Evolutionary conservation across 2,113 vertebrate species (phyloP), one percentile per base, ranked within the genome.

Genomic region (Scatophagus argus): DNA sequence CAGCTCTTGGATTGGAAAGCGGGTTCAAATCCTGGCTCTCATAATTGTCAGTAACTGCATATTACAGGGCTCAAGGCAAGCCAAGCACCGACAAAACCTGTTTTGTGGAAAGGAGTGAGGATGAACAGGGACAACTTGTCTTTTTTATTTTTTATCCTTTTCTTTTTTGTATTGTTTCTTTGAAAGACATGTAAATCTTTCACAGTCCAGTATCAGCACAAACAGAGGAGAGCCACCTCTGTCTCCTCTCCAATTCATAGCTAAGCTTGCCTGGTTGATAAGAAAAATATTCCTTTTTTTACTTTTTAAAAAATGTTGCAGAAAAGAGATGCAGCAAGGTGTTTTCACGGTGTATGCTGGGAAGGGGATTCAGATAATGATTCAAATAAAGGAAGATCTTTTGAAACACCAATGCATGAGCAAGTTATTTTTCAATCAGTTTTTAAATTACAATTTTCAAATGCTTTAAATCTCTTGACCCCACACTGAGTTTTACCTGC

Each of bases 141-240:
- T 65, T 36, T 21, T 39, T 36, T 17, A 27, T 21, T 49, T 21
- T 39, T 36, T 17, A 27, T 21, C 44, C 6, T 38, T 43, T 23
- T 9, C 44, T 29, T 74, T 72, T 62, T 49, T 1, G 14, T 29
- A 43, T 62, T 4, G 56, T 66, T 73, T 21, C 21, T 60, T 46
- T 13, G 0, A 77, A 81, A 74, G 60, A 78, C 73, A 77, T 67
- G 79, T 69, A 60, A 49, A 80, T 75, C 56, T 38, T 83, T 82
- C 43, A 75, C 85, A 88, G 58, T 64, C 23, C 25, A 38, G 84
- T 67, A 83, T 88, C 83, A 88, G 90, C 91, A 91, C 85, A 93
- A 92, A 70, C 32, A n/a, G 80, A 89, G 85, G 66, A 63, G 70
- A 69, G 13, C 17, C 59, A 31, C 46, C 36, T 77, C 60, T 39